These are phyloP conservation scores for Drosophila rufa DNA, from an alignment of 1,140 invertebrate genomes.

Conservation along the genomic window DNA sequence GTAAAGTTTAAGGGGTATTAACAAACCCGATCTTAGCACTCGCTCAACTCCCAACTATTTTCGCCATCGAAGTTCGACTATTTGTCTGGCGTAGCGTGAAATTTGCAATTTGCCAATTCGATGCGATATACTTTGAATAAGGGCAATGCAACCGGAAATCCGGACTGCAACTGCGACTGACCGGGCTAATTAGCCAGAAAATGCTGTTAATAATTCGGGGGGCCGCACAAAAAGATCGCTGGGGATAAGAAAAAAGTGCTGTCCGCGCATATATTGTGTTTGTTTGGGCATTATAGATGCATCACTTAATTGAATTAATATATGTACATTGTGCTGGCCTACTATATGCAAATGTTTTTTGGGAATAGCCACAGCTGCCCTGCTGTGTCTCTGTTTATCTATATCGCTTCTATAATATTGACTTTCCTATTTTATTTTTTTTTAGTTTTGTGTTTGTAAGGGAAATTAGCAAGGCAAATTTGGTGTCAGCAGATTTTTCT, in stretches of 20 bases:
- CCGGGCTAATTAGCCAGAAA: slow-evolving; percentile 67
- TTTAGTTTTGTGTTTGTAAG: neutral
- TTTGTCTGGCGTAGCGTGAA: slow-evolving; percentile 46
- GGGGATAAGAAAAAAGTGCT: slow-evolving; percentile 24
- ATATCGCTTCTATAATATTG: slow-evolving; percentile 8
- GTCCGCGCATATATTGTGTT: slow-evolving; percentile 7
- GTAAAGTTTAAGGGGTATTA: slow-evolving; percentile 3
- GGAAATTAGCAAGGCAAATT: slow-evolving; percentile 73
- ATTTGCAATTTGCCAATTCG: slow-evolving; percentile 52
- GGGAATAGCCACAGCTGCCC: slow-evolving; percentile 40
- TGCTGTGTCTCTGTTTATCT: slow-evolving; percentile 7
- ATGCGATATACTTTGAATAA: slow-evolving; percentile 14
- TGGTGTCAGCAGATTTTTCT: slow-evolving; percentile 54
- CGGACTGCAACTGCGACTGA: slow-evolving; percentile 38
- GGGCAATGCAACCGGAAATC: slow-evolving; percentile 35
- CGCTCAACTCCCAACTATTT: slow-evolving; percentile 23
- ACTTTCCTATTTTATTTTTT: slow-evolving; percentile 29
- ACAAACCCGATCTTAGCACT: neutral
- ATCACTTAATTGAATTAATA: slow-evolving; percentile 55
- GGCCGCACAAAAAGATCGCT: slow-evolving; percentile 1
- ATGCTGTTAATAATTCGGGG: slow-evolving; percentile 58
- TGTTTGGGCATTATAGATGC: slow-evolving; percentile 52
- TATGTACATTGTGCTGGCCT: slow-evolving; percentile 29
- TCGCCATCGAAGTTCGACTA: slow-evolving; percentile 47
- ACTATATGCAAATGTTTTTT: slow-evolving; percentile 42